Evolutionary conservation across 2,888 invertebrate species (phyloP).

Genomic region (Melipona beecheii): DNA sequence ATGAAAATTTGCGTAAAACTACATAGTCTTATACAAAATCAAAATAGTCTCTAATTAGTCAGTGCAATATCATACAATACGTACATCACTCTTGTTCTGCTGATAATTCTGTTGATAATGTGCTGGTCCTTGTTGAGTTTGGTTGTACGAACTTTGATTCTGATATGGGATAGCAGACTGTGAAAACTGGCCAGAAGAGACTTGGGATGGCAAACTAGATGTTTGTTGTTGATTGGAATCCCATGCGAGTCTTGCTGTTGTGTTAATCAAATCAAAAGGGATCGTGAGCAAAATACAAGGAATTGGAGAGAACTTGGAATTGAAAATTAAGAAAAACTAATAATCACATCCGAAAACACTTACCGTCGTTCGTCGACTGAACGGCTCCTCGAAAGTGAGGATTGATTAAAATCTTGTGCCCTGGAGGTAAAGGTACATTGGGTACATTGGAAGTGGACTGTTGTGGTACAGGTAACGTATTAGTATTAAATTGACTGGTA

Average conservation of each 20-base stretch:
- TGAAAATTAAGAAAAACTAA: background rate
- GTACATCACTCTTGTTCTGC: constrained; percentile 79
- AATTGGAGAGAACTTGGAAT: background rate
- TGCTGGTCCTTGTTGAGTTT: constrained; percentile 65
- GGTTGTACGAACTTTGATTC: constrained; percentile 73
- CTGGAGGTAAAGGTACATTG: constrained; percentile 78
- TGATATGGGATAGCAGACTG: constrained; percentile 70
- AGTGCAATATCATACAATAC: constrained; percentile 29
- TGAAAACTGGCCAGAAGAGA: constrained; percentile 66
- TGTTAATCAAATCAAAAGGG: background rate
- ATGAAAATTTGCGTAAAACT: background rate
- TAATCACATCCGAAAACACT: constrained; percentile 55
- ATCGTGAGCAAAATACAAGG: background rate
- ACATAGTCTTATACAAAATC: background rate
- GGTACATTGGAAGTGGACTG: constrained; percentile 70
- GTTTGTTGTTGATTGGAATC: constrained; percentile 74
- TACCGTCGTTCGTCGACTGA: constrained; percentile 86
- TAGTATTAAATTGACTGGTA: constrained; percentile 70
- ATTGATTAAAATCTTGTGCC: constrained; percentile 88
- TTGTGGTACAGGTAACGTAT: constrained; percentile 58
- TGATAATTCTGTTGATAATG: constrained; percentile 76
- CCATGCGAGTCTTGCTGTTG: constrained; percentile 77
- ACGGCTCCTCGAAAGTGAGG: constrained; percentile 88
- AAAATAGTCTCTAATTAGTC: background rate
- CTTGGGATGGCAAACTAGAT: constrained; percentile 64